Conservation (phyloP, 2,888 invertebrate genomes). For the Microdon myrmicae region DNA sequence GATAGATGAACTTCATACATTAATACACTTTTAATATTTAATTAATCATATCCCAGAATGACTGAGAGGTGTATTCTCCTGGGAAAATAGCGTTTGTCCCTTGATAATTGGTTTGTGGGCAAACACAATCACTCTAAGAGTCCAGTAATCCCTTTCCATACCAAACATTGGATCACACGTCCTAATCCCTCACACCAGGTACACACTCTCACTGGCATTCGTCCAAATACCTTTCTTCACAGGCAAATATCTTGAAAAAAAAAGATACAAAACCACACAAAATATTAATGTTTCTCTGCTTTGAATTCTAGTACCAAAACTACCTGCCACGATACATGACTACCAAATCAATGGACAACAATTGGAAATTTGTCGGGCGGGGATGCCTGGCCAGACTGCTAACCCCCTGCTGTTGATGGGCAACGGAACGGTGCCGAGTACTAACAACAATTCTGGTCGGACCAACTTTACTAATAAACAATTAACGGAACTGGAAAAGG, state of each 20-base stretch:
- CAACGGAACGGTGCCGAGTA: constrained; percentile 59
- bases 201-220: not conserved
- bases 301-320: constrained; percentile 72
- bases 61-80: constrained; percentile 6
- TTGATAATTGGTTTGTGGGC: constrained; percentile 37
- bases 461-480: constrained; percentile 99
- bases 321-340: constrained; percentile 71
- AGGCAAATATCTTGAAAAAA: not conserved
- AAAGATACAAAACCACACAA: constrained; percentile 1
- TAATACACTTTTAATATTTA: constrained; percentile 20
- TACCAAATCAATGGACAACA: constrained; percentile 66
- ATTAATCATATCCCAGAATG: constrained; percentile 22
- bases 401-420: constrained; percentile 59
- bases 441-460: constrained; percentile 85
- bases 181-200: constrained; percentile 39
- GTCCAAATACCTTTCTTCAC: constrained; percentile 1
- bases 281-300: constrained; percentile 2
- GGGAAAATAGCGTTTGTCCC: constrained; percentile 37
- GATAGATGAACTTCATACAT: too few species aligned
- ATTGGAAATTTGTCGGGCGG: constrained; percentile 62
- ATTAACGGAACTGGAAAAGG: constrained; percentile 97
- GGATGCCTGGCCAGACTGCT: constrained; percentile 55
- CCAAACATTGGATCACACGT: constrained; percentile 26
- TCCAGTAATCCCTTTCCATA: constrained; percentile 17
- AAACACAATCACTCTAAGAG: constrained; percentile 41